Conservation (phyloP, 2,797 vertebrate genomes). For the Crenuchus spilurus region DNA sequence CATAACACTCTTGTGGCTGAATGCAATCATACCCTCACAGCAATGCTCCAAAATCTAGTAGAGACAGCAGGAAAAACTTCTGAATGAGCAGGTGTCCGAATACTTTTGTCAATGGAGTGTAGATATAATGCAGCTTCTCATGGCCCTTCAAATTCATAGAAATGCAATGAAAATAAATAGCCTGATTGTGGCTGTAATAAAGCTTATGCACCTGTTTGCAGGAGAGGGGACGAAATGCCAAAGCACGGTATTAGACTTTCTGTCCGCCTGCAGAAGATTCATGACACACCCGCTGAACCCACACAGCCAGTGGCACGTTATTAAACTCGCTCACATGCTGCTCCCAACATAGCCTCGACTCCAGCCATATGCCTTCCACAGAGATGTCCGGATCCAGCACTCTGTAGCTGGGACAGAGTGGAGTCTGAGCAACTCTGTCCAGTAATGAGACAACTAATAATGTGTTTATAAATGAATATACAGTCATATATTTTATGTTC, state of each 20-base stretch:
- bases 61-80: too few relatives aligned
- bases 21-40: too few relatives aligned
- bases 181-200: conserved; percentile 43
- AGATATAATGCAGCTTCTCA: neutral
- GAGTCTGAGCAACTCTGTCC: neutral
- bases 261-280: conserved; percentile 25
- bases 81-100: too few relatives aligned
- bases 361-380: neutral
- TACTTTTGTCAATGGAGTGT: too few relatives aligned
- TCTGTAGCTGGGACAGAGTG: neutral
- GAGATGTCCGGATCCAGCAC: neutral
- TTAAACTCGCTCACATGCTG: conserved; percentile 25
- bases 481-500: too few relatives aligned
- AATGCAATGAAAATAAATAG: conserved; percentile 39
- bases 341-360: neutral
- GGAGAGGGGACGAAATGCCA: conserved; percentile 17
- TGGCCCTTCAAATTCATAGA: conserved; percentile 38
- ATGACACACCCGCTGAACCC: conserved; percentile 30
- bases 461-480: too few relatives aligned
- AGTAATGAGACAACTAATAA: too few relatives aligned
- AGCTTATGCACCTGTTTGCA: conserved; percentile 39
- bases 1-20: too few relatives aligned
- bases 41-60: too few relatives aligned
- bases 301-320: conserved; percentile 30
- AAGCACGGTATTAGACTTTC: conserved; percentile 19